Evolutionary conservation across 2,888 invertebrate genomes (phyloP).

Genomic region (Drosophila borealis): DNA sequence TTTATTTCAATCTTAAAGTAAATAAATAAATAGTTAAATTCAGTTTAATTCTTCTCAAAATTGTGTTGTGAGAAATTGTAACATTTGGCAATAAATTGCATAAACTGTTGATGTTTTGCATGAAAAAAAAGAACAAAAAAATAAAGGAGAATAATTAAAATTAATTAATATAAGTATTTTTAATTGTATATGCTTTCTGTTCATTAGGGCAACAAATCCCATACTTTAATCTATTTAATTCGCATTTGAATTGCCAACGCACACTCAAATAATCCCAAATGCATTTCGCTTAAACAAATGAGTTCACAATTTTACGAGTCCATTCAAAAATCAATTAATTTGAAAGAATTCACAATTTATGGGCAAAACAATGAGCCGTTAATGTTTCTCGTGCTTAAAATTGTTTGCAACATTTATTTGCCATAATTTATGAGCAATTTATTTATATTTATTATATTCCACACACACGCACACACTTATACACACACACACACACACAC

Average conservation of each 20-base stretch:
- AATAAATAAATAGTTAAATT: conserved; percentile 9
- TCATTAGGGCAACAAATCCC: conserved; percentile 7
- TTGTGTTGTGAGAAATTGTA: conserved; percentile 34
- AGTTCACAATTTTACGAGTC: conserved; percentile 12
- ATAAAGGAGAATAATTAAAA: not conserved
- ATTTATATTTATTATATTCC: conserved; percentile 50
- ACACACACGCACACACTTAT: conserved; percentile 15
- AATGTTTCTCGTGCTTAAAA: conserved; percentile 34
- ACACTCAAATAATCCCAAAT: conserved; percentile 1
- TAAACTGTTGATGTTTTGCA: conserved; percentile 22
- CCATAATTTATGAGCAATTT: conserved; percentile 58
- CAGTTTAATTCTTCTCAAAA: conserved; percentile 1
- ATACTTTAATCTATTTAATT: conserved; percentile 3
- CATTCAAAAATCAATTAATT: conserved; percentile 40
- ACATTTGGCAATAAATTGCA: conserved; percentile 52
- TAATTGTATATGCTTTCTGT: conserved; percentile 25
- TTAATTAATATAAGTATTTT: conserved; percentile 31
- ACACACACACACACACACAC: conserved; percentile 7
- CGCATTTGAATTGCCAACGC: conserved; percentile 3
- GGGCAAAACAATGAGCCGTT: conserved; percentile 42
- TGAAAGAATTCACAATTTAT: conserved; percentile 44
- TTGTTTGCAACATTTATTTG: conserved; percentile 42
- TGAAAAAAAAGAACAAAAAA: not conserved
- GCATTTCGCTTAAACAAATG: not conserved
- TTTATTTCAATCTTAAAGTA: conserved; percentile 1